Conservation (phyloP, 2,888 invertebrate genomes). For the Cephus nigrinus region DNA sequence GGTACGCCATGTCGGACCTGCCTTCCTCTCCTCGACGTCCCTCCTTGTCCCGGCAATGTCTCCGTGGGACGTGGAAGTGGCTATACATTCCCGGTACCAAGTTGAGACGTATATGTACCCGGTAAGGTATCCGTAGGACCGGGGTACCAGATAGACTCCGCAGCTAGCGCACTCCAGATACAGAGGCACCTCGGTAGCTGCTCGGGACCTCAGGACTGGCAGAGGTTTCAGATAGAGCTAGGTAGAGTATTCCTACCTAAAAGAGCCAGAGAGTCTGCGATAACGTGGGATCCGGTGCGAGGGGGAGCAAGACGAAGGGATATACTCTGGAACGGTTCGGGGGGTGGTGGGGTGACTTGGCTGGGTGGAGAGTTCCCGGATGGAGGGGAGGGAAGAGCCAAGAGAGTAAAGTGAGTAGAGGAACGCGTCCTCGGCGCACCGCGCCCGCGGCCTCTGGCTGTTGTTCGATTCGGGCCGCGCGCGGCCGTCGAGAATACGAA, state of each 20-base stretch:
- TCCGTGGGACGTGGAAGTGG: background rate
- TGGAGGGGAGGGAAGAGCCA: slow-evolving; percentile 8
- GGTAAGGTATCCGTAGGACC: background rate
- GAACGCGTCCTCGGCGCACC: slow-evolving; percentile 39
- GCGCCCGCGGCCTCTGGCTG: slow-evolving; percentile 64
- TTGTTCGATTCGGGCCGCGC: slow-evolving; percentile 70
- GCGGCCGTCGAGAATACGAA: slow-evolving; percentile 70
- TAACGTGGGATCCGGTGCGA: background rate
- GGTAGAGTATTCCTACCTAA: background rate
- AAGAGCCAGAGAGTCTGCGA: slow-evolving; percentile 4
- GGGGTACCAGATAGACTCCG: background rate
- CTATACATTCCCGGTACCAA: background rate
- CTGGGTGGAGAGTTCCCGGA: slow-evolving; percentile 14
- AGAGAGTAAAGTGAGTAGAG: slow-evolving; percentile 25
- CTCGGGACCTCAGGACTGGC: background rate
- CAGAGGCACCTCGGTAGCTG: background rate
- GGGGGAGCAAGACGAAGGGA: slow-evolving; percentile 3
- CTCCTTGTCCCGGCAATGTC: slow-evolving; percentile 51
- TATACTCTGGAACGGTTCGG: background rate
- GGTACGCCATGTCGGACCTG: slow-evolving; percentile 38
- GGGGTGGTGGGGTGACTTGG: slow-evolving; percentile 13
- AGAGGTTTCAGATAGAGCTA: slow-evolving; percentile 1
- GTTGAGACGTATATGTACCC: background rate
- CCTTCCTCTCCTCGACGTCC: background rate
- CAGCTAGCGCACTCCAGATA: background rate